These are phyloP conservation scores for Pachyseris speciosa DNA, from an alignment of 64 coral and sea anemone genomes.

Conservation along the genomic window DNA sequence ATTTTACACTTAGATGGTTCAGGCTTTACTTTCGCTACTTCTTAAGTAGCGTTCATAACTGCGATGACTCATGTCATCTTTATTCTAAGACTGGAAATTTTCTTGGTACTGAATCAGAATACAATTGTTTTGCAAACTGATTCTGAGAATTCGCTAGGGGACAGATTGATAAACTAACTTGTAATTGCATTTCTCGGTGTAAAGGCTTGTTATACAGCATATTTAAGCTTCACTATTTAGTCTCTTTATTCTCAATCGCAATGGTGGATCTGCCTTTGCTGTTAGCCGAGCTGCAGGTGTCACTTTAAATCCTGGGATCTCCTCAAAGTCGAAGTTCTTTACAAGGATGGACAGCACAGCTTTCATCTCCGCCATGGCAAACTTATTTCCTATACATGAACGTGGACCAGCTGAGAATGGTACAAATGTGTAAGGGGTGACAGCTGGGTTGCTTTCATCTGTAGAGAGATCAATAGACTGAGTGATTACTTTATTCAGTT, in stretches of 20 bases:
- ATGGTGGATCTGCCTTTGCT: conserved; percentile 6
- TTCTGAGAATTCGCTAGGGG: too few species aligned
- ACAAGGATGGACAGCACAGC: conserved; percentile 10
- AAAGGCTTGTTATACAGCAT: too few species aligned
- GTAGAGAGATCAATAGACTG: not conserved
- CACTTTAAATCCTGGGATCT: conserved; percentile 18
- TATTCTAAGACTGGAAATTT: too few species aligned
- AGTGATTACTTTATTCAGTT: too few species aligned
- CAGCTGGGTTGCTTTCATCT: not conserved
- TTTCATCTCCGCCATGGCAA: conserved; percentile 57
- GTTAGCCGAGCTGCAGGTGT: conserved; percentile 5
- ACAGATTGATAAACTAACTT: too few species aligned
- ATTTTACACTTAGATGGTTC: too few species aligned
- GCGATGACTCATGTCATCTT: too few species aligned
- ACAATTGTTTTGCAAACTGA: too few species aligned
- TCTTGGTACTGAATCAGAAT: too few species aligned
- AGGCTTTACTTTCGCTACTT: too few species aligned
- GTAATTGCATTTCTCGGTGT: too few species aligned
- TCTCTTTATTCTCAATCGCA: conserved; percentile 6
- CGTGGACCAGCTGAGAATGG: conserved; percentile 54
- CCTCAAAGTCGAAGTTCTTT: conserved; percentile 16
- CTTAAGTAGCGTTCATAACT: too few species aligned
- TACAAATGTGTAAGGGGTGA: conserved; percentile 4
- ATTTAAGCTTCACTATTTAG: not conserved
- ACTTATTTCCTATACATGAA: conserved; percentile 59